Conservation (phyloP, 2,797 vertebrate species). For the Rhynchotus rufescens region DNA sequence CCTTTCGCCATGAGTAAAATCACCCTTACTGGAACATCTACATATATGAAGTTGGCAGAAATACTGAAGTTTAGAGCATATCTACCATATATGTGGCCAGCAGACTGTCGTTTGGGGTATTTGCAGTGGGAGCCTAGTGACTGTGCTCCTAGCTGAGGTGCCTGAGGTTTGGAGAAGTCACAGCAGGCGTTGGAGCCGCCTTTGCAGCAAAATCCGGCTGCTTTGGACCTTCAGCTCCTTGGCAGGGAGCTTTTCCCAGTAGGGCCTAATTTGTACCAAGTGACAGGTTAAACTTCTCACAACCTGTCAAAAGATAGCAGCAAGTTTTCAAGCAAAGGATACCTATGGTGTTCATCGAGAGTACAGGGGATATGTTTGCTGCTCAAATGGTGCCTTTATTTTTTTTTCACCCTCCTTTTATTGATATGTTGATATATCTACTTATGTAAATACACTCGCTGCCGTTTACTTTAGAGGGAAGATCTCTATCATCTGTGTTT, state of each 20-base stretch:
- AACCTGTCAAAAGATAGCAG: background rate
- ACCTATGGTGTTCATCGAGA: fast-evolving
- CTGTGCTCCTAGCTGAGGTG: background rate
- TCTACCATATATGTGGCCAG: background rate
- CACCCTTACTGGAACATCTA: background rate
- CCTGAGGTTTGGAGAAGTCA: background rate
- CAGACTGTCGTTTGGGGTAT: background rate
- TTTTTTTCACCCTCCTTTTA: background rate
- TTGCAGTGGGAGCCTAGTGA: background rate
- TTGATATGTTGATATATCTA: background rate
- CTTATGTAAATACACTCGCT: background rate
- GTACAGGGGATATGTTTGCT: fast-evolving
- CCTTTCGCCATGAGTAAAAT: background rate
- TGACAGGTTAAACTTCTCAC: background rate
- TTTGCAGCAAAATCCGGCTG: background rate
- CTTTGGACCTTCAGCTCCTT: background rate
- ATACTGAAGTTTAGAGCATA: background rate
- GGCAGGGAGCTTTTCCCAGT: background rate
- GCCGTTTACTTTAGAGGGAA: background rate
- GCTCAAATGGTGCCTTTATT: background rate
- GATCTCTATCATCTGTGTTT: background rate
- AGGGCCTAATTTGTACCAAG: background rate
- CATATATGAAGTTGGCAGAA: background rate
- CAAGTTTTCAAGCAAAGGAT: background rate
- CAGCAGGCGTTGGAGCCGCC: background rate